A percentile compares a stretch with the other conserved stretches of the same genome.
Conservation (phyloP, 2,113 vertebrate genomes). For the Origma solitaria region DNA sequence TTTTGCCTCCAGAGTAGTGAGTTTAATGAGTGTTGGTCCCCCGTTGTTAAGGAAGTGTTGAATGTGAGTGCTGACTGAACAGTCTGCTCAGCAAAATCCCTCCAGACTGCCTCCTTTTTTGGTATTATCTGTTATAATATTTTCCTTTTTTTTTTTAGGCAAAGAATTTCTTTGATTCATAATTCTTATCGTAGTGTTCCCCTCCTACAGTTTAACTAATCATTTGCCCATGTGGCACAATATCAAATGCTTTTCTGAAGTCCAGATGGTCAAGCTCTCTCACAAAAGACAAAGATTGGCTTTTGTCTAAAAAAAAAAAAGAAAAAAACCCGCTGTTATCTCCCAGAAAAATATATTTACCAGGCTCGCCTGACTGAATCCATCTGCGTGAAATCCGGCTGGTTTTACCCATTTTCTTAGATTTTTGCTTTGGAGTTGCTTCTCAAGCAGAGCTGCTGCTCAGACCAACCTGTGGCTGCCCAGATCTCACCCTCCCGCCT, state of each 20-base stretch:
- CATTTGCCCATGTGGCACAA: background rate
- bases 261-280: slow-evolving; percentile 56
- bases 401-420: background rate
- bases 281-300: slow-evolving; percentile 38
- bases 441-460: background rate
- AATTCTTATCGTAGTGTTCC: background rate
- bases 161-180: slow-evolving; percentile 36
- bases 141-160: background rate
- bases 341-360: slow-evolving; percentile 1
- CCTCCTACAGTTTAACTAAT: slow-evolving; percentile 30
- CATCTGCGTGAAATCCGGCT: background rate
- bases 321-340: background rate
- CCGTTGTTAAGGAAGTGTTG: background rate
- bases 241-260: slow-evolving; percentile 14
- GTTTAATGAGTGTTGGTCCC: background rate
- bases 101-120: slow-evolving; percentile 3
- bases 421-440: background rate
- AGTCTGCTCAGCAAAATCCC: slow-evolving; percentile 21
- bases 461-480: background rate
- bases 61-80: background rate
- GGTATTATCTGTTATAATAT: background rate
- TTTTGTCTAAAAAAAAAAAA: background rate
- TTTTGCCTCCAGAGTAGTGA: background rate
- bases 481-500: fast-evolving
- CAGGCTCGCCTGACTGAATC: background rate